Percentiles rank a stretch among this genome's conserved stretches.
These are phyloP conservation scores for Thereva unica DNA, from an alignment of 2,888 invertebrate species.

Conservation along the genomic window DNA sequence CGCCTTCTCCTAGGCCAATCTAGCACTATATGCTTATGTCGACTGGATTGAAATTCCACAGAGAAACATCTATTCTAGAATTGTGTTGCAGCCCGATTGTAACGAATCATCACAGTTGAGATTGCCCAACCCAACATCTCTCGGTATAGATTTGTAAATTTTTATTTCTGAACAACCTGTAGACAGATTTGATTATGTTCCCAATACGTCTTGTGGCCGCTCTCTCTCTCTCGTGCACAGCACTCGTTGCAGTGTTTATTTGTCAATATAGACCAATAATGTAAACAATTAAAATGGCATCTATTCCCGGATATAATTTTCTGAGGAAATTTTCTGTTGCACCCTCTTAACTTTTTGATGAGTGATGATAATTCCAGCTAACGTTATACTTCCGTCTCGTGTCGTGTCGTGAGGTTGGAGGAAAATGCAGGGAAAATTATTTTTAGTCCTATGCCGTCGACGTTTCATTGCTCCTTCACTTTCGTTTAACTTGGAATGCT, in stretches of 20 bases:
- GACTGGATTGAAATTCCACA: no score
- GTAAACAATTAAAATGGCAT: conserved; percentile 13
- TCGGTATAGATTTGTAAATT: background rate
- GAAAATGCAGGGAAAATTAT: no score
- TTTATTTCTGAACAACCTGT: conserved; percentile 28
- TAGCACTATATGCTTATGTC: background rate
- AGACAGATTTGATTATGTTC: conserved; percentile 15
- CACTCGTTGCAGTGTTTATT: conserved; percentile 19
- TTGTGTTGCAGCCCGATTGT: no score
- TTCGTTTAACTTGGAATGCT: no score
- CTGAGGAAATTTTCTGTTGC: conserved; percentile 1
- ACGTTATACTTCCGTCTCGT: no score
- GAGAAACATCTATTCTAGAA: no score
- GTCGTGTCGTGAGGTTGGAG: no score
- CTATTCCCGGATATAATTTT: conserved; percentile 8
- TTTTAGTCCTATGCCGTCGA: no score
- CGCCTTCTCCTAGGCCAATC: background rate
- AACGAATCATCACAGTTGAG: no score
- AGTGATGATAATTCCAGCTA: background rate
- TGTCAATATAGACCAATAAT: conserved; percentile 10
- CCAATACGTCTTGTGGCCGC: conserved; percentile 10
- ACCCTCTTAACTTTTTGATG: conserved; percentile 14
- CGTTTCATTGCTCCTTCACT: no score
- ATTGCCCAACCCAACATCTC: no score
- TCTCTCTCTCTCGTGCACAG: background rate